Evolutionary conservation across 2,113 vertebrate genomes (phyloP), one percentile per base, ranked within the genome.

Genomic region (Rhinogobius similis): DNA sequence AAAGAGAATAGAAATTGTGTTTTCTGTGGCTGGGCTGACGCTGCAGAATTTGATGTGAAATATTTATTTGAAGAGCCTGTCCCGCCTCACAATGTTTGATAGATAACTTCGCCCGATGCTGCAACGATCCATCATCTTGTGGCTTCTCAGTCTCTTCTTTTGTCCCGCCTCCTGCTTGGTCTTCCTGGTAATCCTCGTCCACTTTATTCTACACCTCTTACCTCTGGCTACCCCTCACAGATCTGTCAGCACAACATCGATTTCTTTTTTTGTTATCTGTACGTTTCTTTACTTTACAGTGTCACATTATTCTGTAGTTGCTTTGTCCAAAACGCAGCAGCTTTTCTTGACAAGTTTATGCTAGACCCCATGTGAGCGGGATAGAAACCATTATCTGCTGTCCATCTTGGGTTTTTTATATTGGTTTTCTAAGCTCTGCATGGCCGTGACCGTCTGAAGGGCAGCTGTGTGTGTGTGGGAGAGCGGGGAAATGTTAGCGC

Each of bases 391-490:
- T 84, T 81, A 86, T 69, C 62, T 10, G 41, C 68, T 20, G 10
- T 77, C 78, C 76, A 0, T 39, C 67, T 56, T 10, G n/a, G n/a
- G 46, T 55, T 8, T 74, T 67, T 36, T 65, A 56, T 58, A 64
- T 50, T 78, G 24, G 16, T 24, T 67, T 58, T 68, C 44, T 32
- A 44, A 61, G 32, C 64, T 78, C 59, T 75, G 61, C 63, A 48
- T 67, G 18, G 39, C 82, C 74, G 65, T 86, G 83, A 78, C 67
- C 72, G 76, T 86, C 80, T 79, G 75, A 86, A 75, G 85, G 84
- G 81, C 86, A 82, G 86, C 79, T 87, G 83, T 85, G 86, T 29
- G 26, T 56, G 53, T 87, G 83, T 85, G 85, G 77, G 87, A 88
- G 87, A 82, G 63, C 38, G 66, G 78, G 81, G 84, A 91, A 89